A percentile compares a stretch with the other conserved stretches of the same genome.
Evolutionary conservation across 2,888 invertebrate genomes (phyloP).

Genomic region (Mythimna lalbum): DNA sequence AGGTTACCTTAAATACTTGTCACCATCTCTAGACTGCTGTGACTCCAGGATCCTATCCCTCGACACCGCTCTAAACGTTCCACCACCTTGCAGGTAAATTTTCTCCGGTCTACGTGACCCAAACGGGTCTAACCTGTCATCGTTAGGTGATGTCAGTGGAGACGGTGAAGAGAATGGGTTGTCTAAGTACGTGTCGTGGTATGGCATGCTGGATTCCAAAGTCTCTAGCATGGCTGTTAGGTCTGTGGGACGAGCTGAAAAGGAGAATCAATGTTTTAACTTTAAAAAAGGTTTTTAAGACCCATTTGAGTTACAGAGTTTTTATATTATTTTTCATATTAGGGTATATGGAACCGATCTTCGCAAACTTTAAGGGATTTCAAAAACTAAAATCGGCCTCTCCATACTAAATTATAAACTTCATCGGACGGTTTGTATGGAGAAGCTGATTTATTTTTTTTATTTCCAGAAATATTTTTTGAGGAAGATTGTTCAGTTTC

Average conservation of each 20-base stretch:
- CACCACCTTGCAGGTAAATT: slow-evolving; percentile 88
- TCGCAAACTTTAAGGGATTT: no score
- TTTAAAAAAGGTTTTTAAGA: neutral
- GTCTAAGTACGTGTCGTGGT: slow-evolving; percentile 87
- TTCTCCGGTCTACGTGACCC: slow-evolving; percentile 83
- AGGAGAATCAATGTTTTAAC: neutral
- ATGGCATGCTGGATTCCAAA: slow-evolving; percentile 83
- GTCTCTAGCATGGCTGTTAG: slow-evolving; percentile 85
- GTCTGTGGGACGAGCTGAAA: slow-evolving; percentile 86
- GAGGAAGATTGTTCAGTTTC: no score
- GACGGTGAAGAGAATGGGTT: slow-evolving; percentile 90
- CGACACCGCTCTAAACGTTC: slow-evolving; percentile 86
- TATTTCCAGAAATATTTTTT: no score
- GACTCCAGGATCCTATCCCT: slow-evolving; percentile 86
- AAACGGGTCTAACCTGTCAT: slow-evolving; percentile 83
- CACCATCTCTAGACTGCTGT: slow-evolving; percentile 83
- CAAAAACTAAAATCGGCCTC: no score
- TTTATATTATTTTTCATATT: no score
- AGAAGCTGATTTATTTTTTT: no score
- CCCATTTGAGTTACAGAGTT: no score
- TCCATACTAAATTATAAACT: no score
- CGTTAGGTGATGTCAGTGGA: slow-evolving; percentile 87
- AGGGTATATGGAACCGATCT: no score
- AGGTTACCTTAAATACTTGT: slow-evolving; percentile 85
- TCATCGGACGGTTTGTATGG: no score